phyloP scores from a whole-genome alignment of 2,113 vertebrate species.

The Psilopogon haemacephalus region DNA sequence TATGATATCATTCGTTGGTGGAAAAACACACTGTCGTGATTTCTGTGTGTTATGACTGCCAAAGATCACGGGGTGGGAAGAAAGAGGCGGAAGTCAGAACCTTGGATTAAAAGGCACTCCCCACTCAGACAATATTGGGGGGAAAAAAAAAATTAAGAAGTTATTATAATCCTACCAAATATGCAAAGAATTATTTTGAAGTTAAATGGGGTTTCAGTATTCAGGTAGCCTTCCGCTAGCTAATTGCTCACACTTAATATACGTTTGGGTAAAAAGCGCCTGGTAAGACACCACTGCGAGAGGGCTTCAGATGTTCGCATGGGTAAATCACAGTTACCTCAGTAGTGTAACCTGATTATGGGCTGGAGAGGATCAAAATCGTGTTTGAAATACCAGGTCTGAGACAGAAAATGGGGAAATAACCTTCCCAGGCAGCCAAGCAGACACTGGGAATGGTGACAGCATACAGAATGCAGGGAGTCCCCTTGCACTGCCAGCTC shows the following conservation, averaged over 20 bases:
- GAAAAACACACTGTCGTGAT: background rate
- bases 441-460: background rate
- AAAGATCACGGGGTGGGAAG: background rate
- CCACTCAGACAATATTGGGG: background rate
- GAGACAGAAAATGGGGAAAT: background rate
- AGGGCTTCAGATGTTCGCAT: background rate
- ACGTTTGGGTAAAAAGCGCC: background rate
- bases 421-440: background rate
- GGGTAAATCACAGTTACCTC: background rate
- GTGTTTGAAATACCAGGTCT: background rate
- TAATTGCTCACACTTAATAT: background rate
- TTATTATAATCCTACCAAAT: constrained; percentile 20
- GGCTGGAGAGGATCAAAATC: background rate
- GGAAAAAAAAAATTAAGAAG: background rate
- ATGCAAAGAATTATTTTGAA: background rate
- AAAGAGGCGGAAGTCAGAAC: background rate
- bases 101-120: constrained; percentile 14
- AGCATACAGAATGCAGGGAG: background rate
- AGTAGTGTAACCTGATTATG: background rate
- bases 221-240: background rate
- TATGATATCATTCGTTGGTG: background rate
- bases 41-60: constrained; percentile 13
- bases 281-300: background rate
- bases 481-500: background rate
- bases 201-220: background rate